Conservation (phyloP, 2,888 invertebrate genomes). For the Venustoraphidia nigricollis region DNA sequence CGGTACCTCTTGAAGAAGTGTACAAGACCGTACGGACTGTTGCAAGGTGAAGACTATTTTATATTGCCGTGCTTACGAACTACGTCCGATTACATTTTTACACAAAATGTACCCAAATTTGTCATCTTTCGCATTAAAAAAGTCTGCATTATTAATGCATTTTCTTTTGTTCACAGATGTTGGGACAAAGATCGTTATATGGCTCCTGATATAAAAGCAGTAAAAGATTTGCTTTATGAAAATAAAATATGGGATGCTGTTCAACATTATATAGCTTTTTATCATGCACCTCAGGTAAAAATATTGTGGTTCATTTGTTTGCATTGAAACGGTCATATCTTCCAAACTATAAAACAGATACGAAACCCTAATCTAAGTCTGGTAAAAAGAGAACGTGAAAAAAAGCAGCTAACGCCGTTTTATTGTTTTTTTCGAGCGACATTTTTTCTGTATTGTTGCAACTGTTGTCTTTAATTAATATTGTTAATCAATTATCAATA, state of each 20-base stretch:
- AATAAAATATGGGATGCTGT: slow-evolving; percentile 38
- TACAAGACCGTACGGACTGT: slow-evolving; percentile 37
- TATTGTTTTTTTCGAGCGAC: no score
- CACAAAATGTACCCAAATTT: no score
- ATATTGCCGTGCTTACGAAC: background rate
- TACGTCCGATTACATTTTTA: no score
- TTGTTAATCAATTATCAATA: background rate
- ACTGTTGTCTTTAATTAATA: background rate
- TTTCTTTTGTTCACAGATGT: slow-evolving; percentile 26
- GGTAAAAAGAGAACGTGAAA: no score
- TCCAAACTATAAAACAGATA: no score
- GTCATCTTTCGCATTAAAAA: no score
- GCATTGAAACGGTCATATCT: background rate
- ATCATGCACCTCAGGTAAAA: slow-evolving; percentile 25
- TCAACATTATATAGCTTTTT: slow-evolving; percentile 26
- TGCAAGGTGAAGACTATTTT: slow-evolving; percentile 25
- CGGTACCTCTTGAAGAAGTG: slow-evolving; percentile 45
- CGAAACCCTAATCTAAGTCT: no score
- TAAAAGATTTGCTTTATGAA: slow-evolving; percentile 30
- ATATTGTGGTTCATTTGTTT: background rate
- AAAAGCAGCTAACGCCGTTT: no score
- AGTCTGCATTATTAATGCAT: background rate
- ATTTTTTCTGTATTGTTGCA: no score
- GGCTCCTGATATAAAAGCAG: slow-evolving; percentile 47
- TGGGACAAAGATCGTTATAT: slow-evolving; percentile 46